Evolutionary conservation across 2,888 invertebrate species (phyloP).

Genomic region (Girardia tigrina): DNA sequence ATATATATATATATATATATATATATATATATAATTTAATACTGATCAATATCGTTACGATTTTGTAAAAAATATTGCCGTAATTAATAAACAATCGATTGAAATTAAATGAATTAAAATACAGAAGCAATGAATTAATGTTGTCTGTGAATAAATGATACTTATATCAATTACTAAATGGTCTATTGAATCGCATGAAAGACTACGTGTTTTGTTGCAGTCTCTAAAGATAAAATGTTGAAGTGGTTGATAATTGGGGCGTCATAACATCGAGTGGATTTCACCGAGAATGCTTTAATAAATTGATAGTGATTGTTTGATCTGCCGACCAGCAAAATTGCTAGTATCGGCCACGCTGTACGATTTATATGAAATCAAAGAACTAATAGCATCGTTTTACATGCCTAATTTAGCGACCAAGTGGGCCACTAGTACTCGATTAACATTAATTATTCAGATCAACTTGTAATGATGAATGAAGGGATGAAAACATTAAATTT

Average conservation of each 20-base stretch:
- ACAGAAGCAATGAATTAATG: background rate
- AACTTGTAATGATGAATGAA: conserved; percentile 10
- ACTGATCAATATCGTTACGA: background rate
- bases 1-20: background rate
- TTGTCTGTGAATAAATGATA: background rate
- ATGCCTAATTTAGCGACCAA: conserved; percentile 20
- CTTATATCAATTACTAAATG: conserved; percentile 6
- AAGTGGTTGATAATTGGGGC: conserved; percentile 11
- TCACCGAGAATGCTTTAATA: background rate
- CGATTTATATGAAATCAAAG: background rate
- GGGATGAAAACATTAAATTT: background rate
- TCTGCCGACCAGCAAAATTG: background rate
- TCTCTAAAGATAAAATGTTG: conserved; percentile 13
- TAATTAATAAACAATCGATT: background rate
- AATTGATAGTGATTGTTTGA: background rate
- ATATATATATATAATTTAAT: background rate
- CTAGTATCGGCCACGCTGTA: conserved; percentile 9
- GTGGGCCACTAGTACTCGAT: conserved; percentile 1
- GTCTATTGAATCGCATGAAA: conserved; percentile 23
- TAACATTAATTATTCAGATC: conserved; percentile 11
- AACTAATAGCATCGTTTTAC: background rate
- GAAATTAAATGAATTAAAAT: background rate
- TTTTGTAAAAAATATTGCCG: background rate
- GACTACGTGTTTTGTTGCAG: conserved; percentile 14
- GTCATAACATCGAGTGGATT: conserved; percentile 19